Evolutionary conservation across 2,113 vertebrate genomes (phyloP), one percentile per base, ranked within the genome.

Genomic region (Antechinus stuartii): DNA sequence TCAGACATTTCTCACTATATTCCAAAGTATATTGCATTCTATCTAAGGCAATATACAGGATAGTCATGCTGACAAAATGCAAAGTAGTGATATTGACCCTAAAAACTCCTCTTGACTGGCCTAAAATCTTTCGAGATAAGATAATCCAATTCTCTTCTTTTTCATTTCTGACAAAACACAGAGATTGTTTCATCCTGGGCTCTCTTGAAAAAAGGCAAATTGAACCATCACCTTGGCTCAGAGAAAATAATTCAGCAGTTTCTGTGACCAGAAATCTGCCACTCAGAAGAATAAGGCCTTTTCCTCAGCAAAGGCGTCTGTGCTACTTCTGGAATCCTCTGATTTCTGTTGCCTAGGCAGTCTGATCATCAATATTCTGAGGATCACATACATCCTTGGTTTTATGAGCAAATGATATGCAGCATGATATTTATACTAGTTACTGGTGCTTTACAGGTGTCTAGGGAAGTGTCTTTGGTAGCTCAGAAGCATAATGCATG

Each of bases 141-240:
- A 96, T 94, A 98, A 98, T 97, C 94, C 95, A 92, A 10, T 96
- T 98, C 93, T 97, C 93, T 98, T 98, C 84, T 96, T 98, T 98
- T 98, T 98, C 89, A 97, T 98, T 98, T 98, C 96, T 96, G 96
- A 95, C 50, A 97, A 94, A 98, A 98, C 93, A 98, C 50, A 68
- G 97, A 98, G 97, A 94, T 94, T 97, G 96, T 94, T 97, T 97
- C 96, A 76, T 95, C 97, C 97, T 94, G 91, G 91, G 92, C 93
- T 96, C 68, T 97, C 94, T 96, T 96, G 93, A 0, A 98, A 96
- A 93, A 46, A 93, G 93, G 95, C 96, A 98, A 96, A 98, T 94
- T 96, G 97, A 98, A 98, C 92, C 92, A 95, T 95, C 4, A 10
- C 94, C 97, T 97, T 97, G 57, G 96, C 92, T 97, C 90, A 93